These are phyloP conservation scores for Platyura marginata DNA, from an alignment of 1,140 invertebrate species.

Conservation along the genomic window DNA sequence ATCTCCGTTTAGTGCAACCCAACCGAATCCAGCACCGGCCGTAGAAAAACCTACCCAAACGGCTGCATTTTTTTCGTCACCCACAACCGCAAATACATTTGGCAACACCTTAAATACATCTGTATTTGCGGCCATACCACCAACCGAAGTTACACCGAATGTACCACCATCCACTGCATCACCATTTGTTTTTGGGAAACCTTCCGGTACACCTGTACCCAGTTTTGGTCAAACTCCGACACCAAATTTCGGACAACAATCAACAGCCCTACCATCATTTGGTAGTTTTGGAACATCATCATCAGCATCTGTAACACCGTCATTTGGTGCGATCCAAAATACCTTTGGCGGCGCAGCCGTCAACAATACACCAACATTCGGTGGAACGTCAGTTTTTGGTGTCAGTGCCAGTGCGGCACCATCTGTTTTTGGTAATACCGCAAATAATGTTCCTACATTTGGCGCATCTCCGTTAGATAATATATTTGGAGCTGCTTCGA, in stretches of 20 bases:
- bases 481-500: neutral
- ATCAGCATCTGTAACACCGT: constrained; percentile 1
- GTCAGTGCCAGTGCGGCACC: constrained; percentile 3
- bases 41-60: neutral
- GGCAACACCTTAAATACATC: neutral
- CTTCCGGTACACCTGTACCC: neutral
- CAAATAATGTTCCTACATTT: neutral
- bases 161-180: neutral
- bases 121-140: neutral
- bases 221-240: neutral
- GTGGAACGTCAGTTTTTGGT: neutral
- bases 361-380: constrained; percentile 7
- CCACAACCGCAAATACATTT: neutral
- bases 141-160: neutral
- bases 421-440: neutral
- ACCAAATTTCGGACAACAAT: constrained; percentile 1
- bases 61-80: constrained; percentile 1
- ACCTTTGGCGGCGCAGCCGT: neutral
- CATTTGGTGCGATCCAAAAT: constrained; percentile 1
- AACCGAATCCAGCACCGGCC: neutral
- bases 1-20: too few species aligned
- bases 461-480: too few species aligned
- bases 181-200: neutral
- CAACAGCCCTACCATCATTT: neutral
- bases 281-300: constrained; percentile 7